Percentiles rank a stretch among this genome's conserved stretches.
Conservation (phyloP, 2,113 vertebrate species). For the Chlorodrepanis virens region DNA sequence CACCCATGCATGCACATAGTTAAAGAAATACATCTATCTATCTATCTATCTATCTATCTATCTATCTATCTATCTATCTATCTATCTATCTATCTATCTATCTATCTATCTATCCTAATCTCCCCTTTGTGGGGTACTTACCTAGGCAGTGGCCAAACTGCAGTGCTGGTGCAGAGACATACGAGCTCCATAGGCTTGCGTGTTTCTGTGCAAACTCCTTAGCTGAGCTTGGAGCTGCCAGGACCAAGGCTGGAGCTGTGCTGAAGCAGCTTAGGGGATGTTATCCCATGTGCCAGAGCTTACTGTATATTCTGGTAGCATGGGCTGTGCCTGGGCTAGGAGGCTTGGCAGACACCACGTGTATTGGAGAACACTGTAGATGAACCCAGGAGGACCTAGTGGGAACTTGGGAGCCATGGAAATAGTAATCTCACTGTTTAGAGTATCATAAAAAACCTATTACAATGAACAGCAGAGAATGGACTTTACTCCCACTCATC, state of each 20-base stretch:
- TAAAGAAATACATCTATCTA: background rate
- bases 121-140: background rate
- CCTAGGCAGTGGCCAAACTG: background rate
- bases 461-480: background rate
- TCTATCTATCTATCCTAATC: background rate
- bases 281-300: accelerated
- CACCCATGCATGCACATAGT: background rate
- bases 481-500: background rate
- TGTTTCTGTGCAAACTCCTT: background rate
- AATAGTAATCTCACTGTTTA: background rate
- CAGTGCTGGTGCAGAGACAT: background rate
- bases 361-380: background rate
- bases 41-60: background rate
- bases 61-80: background rate
- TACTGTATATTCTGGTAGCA: background rate
- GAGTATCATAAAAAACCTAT: background rate
- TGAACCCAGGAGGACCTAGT: background rate
- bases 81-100: background rate
- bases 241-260: background rate
- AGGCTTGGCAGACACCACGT: background rate
- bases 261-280: background rate
- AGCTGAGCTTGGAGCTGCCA: background rate
- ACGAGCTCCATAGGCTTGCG: background rate
- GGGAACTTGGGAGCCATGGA: background rate
- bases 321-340: background rate